Conservation (phyloP, 2,797 vertebrate species). For the Gallinago solitaria region DNA sequence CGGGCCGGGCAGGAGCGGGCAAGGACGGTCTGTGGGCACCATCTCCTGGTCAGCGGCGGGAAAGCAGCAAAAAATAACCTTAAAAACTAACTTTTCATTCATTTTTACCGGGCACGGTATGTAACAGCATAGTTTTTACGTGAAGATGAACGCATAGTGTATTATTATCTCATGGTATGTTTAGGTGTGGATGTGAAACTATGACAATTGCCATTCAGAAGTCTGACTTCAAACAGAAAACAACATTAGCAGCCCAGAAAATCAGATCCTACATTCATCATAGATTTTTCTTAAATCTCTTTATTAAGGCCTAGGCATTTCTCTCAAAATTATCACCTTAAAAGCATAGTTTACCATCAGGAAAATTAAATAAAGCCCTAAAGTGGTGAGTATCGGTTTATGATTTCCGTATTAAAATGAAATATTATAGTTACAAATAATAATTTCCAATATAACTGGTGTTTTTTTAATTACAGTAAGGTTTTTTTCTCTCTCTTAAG, state of each 20-base stretch:
- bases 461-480: neutral
- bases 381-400: neutral
- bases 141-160: neutral
- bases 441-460: neutral
- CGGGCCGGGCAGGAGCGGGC: too few relatives aligned
- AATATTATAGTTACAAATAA: neutral
- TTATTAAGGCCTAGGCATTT: neutral
- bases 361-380: neutral
- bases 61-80: accelerated
- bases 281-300: neutral
- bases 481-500: neutral
- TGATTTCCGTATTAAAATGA: neutral
- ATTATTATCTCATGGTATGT: accelerated
- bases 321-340: neutral
- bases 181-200: accelerated
- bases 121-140: neutral
- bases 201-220: accelerated
- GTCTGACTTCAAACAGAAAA: neutral
- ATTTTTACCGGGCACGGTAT: accelerated
- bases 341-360: neutral
- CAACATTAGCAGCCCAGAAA: accelerated
- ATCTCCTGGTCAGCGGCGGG: neutral
- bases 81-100: accelerated
- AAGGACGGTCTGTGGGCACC: neutral
- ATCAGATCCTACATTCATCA: neutral